Base-by-base conservation (phyloP, 2,797 vertebrate genomes). In the Knipowitschia caucasica region DNA sequence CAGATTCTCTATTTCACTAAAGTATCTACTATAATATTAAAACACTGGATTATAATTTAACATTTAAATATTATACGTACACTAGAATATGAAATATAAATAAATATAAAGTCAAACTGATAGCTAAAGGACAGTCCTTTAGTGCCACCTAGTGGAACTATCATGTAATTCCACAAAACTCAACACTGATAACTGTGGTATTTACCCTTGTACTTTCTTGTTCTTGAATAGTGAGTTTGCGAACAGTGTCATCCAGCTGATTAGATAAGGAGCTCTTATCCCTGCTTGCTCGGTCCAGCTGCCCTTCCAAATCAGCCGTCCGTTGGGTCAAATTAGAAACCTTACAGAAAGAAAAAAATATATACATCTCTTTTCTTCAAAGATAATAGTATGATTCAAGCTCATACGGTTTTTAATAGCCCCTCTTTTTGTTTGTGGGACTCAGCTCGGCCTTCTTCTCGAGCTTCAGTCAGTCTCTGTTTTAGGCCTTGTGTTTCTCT, bases 231-330 rank as follows among this genome's bases (percentile, higher is more conserved):
- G 81, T 61, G 42, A 94, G 85, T 65, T 90, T 90, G 43, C 62
- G 72, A 39, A 92, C 89, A 34, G 88, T 64, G 59, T 93, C 93
- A 42, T 94, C 92, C 35, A 96, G 87, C 64, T 95, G 92, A 53
- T 52, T 89, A 67, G 78, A 65, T 63, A 94, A 75, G 7, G 91
- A 92, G 56, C 60, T 85, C 71, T 87, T 93, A 50, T 98, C 95
- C 68, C 92, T 88, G 39, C 84, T 82, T 43, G 82, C 65, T 75
- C 89, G 89, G 67, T 93, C 91, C n/a, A 91, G 20, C 57, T 92
- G 84, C 39, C 86, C 86, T 59, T 97, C 92, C 47, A 94, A 56
- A 36, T 84, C 71, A 3, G 91, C 92, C 44, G 93, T 88, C 53
- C 80, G 91, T 77, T 94, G 88, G 67, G 92, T 92, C n/a, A 93